A percentile compares a stretch with the other conserved stretches of the same genome.
These are phyloP conservation scores for Pyxicephalus adspersus DNA, from an alignment of 2,113 vertebrate species.

Conservation along the genomic window DNA sequence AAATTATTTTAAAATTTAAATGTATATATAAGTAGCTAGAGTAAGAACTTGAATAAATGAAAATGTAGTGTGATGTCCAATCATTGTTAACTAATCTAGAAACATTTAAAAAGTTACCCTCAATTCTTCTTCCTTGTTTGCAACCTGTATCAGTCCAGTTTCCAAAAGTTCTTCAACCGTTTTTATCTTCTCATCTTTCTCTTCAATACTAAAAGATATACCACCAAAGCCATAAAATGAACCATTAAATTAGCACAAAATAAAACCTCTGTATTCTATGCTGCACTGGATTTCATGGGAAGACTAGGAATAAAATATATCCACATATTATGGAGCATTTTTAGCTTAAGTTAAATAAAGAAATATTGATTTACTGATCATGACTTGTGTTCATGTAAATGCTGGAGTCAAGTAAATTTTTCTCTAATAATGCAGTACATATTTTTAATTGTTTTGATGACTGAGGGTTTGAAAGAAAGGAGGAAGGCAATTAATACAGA, in stretches of 20 bases:
- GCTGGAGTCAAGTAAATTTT: too few relatives aligned
- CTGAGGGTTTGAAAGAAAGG: too few relatives aligned
- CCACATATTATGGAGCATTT: too few relatives aligned
- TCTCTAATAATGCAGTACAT: too few relatives aligned
- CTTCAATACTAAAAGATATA: slow-evolving; percentile 74
- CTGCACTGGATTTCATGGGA: too few relatives aligned
- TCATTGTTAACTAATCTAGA: background rate
- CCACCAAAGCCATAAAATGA: background rate
- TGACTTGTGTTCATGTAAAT: too few relatives aligned
- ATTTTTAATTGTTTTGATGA: too few relatives aligned
- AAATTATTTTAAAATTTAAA: slow-evolving; percentile 58
- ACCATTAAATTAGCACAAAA: background rate
- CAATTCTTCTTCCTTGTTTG: slow-evolving; percentile 92
- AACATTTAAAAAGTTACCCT: slow-evolving; percentile 73
- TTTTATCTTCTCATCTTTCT: slow-evolving; percentile 92
- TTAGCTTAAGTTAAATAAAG: too few relatives aligned
- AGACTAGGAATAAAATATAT: too few relatives aligned
- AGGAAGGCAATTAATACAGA: too few relatives aligned
- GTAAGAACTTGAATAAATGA: too few relatives aligned
- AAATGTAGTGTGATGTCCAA: background rate
- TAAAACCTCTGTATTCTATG: background rate
- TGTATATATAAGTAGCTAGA: background rate
- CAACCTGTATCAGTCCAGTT: slow-evolving; percentile 90
- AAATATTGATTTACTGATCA: too few relatives aligned
- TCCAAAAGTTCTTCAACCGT: slow-evolving; percentile 90